Evolutionary conservation across 2,888 invertebrate genomes (phyloP), one percentile per base, ranked within the genome.

Genomic region (Liopterus haemorrhoidalis): DNA sequence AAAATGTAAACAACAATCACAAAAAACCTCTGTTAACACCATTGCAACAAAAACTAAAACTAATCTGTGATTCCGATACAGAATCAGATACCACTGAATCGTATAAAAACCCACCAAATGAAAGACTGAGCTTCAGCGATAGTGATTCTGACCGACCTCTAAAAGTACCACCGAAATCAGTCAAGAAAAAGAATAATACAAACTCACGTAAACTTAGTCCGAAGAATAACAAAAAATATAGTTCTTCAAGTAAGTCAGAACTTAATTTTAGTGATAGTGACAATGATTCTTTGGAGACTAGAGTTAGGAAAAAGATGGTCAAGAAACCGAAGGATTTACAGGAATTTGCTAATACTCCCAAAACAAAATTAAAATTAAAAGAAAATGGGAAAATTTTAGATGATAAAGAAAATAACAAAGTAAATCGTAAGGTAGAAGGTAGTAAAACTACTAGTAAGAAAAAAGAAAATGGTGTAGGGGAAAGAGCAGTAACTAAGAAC

Each of bases 21-120:
- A n/a, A n/a, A n/a, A n/a, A n/a, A n/a, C n/a, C n/a, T n/a, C n/a
- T n/a, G n/a, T n/a, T n/a, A n/a, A n/a, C n/a, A n/a, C n/a, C n/a
- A n/a, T n/a, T n/a, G n/a, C n/a, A n/a, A n/a, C n/a, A n/a, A n/a
- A n/a, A n/a, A n/a, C 40, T 62, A 4, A 55, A 59, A 46, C 39
- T 51, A 33, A 30, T 64, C 4, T 61, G 62, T 49, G 64, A 65
- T 54, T 55, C 62, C 18, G 63, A 64, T 32, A 51, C 49, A 19
- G 11, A 42, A 9, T 24, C 25, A 21, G 14, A 46, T 47, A 14
- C 41, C 39, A 35, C 49, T 31, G 22, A 22, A 33, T 19, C 41
- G 33, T 38, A 36, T 16, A 35, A 33, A 41, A 38, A 37, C 12
- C 21, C 38, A 11, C 35, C 28, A 4, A 28, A 35, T 28, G 19